Base-by-base conservation (phyloP, 1,140 invertebrate species). In the Helicoverpa zea region DNA sequence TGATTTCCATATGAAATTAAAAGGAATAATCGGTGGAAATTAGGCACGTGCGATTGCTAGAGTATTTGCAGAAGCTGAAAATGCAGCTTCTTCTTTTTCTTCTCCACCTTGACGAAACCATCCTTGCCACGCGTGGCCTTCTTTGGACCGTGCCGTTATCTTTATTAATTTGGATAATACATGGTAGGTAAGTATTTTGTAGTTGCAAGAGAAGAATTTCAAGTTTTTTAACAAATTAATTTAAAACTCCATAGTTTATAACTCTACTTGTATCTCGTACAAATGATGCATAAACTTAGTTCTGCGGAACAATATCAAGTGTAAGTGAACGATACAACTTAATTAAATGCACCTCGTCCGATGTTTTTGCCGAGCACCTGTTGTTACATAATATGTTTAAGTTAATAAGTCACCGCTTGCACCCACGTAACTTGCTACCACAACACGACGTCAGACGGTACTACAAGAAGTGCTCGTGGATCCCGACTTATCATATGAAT, bases 381-480 rank as follows among this genome's bases (percentile, higher is more conserved):
- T 80, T 83, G 84, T 82, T 81, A 80, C 75, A 66, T 75, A 77
- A 83, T 82, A 83, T 82, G 54, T 78, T 73, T 74, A 80, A 82
- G 78, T 82, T 82, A 86, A 82, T 86, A 83, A 86, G 80, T 78
- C 61, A 47, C 68, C 73, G n/a, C 58, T 51, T 81, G 78, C 80
- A 85, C 16, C 49, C 59, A 54, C 43, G 52, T 52, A 49, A 51
- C 23, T 63, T 72, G 63, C 66, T 1, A n/a, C 43, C 35, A 61
- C n/a, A 51, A 64, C 58, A 54, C 23, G 18, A 64, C 52, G 35
- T 47, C n/a, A 47, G 16, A 61, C 35, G 1, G 35, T 59, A 4
- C 14, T 43, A 43, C 72, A 43, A 49, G 63, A 66, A 66, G 63
- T 49, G 63, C 35, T 47, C 35, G 11, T 18, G 10, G 47, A 66